phyloP scores from a whole-genome alignment of 2,113 vertebrate species.

The Brachionichthys hirsutus region DNA sequence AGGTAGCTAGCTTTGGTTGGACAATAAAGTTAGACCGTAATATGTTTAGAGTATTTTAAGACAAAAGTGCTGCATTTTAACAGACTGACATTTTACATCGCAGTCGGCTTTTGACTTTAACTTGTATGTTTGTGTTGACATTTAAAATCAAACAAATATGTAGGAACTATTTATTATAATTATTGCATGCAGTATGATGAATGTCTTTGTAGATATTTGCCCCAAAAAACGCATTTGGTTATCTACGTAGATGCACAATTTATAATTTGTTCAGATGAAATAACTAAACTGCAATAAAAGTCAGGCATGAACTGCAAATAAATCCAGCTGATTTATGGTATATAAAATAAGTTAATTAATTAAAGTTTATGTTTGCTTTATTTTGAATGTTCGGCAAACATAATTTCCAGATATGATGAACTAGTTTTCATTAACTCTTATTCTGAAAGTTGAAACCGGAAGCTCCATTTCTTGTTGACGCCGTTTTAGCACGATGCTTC shows the following conservation, averaged over 20 bases:
- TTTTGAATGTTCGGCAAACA: background rate
- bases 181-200: slow-evolving; percentile 72
- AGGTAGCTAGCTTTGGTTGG: slow-evolving; percentile 41
- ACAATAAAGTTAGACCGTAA: slow-evolving; percentile 57
- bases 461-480: too few relatives aligned
- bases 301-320: slow-evolving; percentile 47
- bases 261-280: slow-evolving; percentile 71
- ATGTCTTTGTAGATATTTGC: slow-evolving; percentile 66
- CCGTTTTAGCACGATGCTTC: too few relatives aligned
- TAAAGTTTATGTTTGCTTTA: slow-evolving; percentile 1
- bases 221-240: slow-evolving; percentile 59
- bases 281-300: slow-evolving; percentile 73
- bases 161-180: slow-evolving; percentile 65
- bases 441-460: too few relatives aligned
- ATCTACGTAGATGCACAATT: slow-evolving; percentile 68
- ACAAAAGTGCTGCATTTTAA: slow-evolving; percentile 37
- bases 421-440: too few relatives aligned
- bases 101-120: slow-evolving; percentile 32
- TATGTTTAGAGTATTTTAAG: slow-evolving; percentile 48
- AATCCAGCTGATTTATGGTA: slow-evolving; percentile 26
- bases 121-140: slow-evolving; percentile 39
- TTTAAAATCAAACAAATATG: slow-evolving; percentile 50
- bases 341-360: background rate
- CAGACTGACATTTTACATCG: slow-evolving; percentile 18
- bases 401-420: too few relatives aligned